Evolutionary conservation across 2,113 vertebrate species (phyloP).

Genomic region (Lichenostomus cassidix): DNA sequence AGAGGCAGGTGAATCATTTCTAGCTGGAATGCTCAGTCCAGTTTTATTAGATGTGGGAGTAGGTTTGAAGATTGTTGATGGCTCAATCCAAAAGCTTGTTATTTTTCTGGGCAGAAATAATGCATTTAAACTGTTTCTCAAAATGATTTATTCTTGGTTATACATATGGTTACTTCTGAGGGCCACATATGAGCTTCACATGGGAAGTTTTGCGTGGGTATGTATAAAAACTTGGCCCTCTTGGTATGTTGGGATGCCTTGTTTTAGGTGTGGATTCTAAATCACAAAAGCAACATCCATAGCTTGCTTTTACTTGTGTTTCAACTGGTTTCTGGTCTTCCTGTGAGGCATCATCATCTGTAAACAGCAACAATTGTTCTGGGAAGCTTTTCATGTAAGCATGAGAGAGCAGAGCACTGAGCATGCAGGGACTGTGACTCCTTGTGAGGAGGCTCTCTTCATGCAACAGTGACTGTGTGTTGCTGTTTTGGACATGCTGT

Average conservation of each 20-base stretch:
- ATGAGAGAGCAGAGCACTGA: accelerated
- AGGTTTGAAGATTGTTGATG: background rate
- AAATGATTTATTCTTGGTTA: background rate
- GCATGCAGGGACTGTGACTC: accelerated
- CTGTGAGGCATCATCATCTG: background rate
- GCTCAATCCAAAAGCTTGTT: background rate
- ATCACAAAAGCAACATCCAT: background rate
- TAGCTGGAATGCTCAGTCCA: background rate
- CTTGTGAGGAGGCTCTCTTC: background rate
- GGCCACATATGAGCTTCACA: background rate
- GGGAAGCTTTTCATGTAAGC: background rate
- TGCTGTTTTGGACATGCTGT: background rate
- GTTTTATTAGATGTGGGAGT: background rate
- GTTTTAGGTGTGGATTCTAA: background rate
- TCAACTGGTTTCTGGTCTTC: background rate
- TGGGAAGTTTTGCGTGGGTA: background rate
- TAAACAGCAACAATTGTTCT: background rate
- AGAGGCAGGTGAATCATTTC: background rate
- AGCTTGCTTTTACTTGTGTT: background rate
- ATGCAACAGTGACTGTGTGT: background rate
- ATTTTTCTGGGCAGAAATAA: background rate
- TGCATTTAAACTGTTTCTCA: background rate
- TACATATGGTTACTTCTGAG: background rate
- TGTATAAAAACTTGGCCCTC: background rate
- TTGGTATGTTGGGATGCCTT: background rate